Evolutionary conservation across 1,140 invertebrate genomes (phyloP).

Genomic region (Brevipalpus yothersi): DNA sequence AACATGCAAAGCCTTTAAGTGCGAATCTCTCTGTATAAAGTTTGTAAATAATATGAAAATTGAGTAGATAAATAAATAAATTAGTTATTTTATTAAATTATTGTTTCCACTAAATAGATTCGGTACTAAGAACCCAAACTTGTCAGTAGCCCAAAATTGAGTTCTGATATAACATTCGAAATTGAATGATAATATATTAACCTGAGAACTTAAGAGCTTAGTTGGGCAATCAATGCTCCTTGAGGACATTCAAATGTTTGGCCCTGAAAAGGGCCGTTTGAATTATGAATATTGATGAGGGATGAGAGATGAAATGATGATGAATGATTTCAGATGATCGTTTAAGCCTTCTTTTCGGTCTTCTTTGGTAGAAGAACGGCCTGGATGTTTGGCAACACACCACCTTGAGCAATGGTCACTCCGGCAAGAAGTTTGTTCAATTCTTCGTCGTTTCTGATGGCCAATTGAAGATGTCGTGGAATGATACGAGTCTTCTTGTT

Average conservation of each 20-base stretch:
- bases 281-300: not conserved
- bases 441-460: conserved; percentile 63
- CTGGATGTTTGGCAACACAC: conserved; percentile 53
- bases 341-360: conserved; percentile 18
- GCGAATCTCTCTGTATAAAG: too few species aligned
- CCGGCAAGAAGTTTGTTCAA: conserved; percentile 46
- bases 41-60: too few species aligned
- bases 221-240: too few species aligned
- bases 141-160: too few species aligned
- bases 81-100: too few species aligned
- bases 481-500: conserved; percentile 39
- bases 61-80: too few species aligned
- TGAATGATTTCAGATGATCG: not conserved
- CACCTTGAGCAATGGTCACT: conserved; percentile 57
- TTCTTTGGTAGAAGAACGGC: conserved; percentile 42
- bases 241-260: not conserved
- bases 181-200: too few species aligned
- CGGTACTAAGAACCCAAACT: too few species aligned
- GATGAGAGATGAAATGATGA: not conserved
- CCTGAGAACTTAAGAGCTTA: too few species aligned
- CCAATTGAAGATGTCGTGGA: conserved; percentile 53
- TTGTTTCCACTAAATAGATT: too few species aligned
- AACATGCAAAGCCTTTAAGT: too few species aligned
- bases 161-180: too few species aligned
- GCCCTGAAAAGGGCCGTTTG: conserved; percentile 1